Percentiles rank a stretch among this genome's conserved stretches.
Conservation (phyloP, 2,113 vertebrate genomes). For the Melanocharis versteri region DNA sequence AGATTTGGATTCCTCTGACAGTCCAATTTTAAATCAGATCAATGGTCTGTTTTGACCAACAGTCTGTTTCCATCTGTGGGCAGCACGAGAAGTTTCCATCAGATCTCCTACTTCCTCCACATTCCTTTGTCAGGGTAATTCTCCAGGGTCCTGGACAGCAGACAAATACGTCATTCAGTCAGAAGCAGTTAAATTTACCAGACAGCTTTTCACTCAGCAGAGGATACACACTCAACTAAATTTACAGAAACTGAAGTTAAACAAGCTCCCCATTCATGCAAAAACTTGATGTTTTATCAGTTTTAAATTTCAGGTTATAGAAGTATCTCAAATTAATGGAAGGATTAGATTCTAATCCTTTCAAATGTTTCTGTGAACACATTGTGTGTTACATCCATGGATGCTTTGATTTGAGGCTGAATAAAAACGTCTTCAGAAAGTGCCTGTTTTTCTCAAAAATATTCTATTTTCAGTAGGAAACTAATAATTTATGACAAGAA, state of each 20-base stretch:
- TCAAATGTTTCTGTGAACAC: neutral
- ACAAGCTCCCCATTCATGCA: neutral
- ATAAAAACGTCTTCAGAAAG: neutral
- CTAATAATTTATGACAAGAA: neutral
- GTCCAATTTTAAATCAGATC: neutral
- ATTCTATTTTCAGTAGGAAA: neutral
- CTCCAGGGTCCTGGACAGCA: neutral
- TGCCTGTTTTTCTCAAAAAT: neutral
- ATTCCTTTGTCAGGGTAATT: neutral
- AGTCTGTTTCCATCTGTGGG: neutral
- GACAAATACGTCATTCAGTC: neutral
- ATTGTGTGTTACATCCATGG: neutral
- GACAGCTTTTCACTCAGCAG: neutral
- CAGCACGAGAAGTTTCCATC: neutral
- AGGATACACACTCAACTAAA: neutral
- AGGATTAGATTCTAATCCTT: neutral
- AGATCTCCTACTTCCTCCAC: neutral
- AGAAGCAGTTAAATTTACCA: neutral
- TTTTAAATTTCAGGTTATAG: neutral
- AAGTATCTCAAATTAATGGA: neutral
- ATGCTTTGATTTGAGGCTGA: neutral
- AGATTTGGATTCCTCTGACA: neutral
- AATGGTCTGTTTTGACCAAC: neutral
- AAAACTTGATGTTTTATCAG: neutral
- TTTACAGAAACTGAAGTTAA: neutral